These are phyloP conservation scores for Thumatha senex DNA, from an alignment of 2,888 invertebrate genomes.

Conservation along the genomic window DNA sequence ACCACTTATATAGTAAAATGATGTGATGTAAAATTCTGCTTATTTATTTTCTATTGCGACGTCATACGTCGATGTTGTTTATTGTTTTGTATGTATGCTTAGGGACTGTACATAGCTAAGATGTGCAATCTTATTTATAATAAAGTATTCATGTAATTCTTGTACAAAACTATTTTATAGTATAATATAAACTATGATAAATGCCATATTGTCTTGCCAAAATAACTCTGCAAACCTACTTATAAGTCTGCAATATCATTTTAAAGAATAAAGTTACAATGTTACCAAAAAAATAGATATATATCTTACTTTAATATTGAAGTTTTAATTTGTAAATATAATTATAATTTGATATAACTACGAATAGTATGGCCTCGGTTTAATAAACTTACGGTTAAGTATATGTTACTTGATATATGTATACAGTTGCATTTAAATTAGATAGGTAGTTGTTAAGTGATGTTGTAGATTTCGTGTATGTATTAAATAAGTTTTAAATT, in stretches of 20 bases:
- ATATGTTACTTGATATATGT: background rate
- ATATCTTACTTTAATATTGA: background rate
- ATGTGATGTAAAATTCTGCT: background rate
- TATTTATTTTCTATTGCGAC: background rate
- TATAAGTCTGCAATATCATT: background rate
- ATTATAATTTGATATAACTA: constrained; percentile 14
- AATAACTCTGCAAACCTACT: constrained; percentile 10
- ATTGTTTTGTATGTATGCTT: constrained; percentile 5
- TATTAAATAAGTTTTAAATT: background rate
- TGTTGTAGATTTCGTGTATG: constrained; percentile 4
- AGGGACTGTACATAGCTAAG: constrained; percentile 9
- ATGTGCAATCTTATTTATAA: constrained; percentile 6
- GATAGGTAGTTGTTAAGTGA: background rate
- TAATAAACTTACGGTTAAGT: constrained; percentile 2
- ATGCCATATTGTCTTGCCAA: background rate
- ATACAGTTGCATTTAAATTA: background rate
- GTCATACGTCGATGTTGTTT: background rate
- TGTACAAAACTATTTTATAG: background rate
- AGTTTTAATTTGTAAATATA: constrained; percentile 16
- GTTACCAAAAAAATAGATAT: background rate
- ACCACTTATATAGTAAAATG: background rate
- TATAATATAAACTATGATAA: background rate
- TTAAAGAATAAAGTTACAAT: constrained; percentile 4
- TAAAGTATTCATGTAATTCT: background rate
- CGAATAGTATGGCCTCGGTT: constrained; percentile 35